phyloP scores from a whole-genome alignment of 2,797 vertebrate species.

The Cyprinodon diabolis region DNA sequence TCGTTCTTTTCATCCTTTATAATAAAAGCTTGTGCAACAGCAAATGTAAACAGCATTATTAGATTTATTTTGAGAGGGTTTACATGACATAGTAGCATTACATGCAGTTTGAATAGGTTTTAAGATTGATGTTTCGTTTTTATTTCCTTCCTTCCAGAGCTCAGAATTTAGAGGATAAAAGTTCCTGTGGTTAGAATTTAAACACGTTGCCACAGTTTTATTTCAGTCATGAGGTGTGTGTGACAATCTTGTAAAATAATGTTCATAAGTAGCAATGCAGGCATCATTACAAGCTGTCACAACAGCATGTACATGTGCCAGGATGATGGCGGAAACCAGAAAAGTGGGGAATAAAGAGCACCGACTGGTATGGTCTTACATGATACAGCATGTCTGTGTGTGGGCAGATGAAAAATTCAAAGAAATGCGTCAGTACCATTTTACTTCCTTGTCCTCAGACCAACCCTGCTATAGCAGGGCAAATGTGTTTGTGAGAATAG shows the following conservation, averaged over 20 bases:
- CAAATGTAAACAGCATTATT: not conserved
- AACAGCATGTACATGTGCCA: constrained; percentile 12
- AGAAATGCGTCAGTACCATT: constrained; percentile 29
- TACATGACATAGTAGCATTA: too few relatives aligned
- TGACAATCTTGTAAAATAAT: constrained; percentile 1
- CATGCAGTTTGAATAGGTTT: not conserved
- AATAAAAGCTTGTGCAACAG: not conserved
- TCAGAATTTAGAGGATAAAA: constrained; percentile 1
- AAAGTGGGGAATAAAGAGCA: not conserved
- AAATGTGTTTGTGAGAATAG: constrained; percentile 14
- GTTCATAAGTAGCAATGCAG: not conserved
- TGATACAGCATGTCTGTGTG: constrained; percentile 32
- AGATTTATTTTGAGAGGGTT: not conserved
- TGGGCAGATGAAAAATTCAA: constrained; percentile 38
- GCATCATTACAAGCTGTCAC: constrained; percentile 5
- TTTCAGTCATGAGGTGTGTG: not conserved
- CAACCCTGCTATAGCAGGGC: constrained; percentile 1
- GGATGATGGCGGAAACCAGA: not conserved
- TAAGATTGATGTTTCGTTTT: not conserved
- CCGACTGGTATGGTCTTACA: constrained; percentile 24
- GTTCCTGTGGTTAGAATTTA: constrained; percentile 10
- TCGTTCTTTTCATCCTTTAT: not conserved
- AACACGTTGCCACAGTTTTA: constrained; percentile 8
- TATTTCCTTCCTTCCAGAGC: not conserved
- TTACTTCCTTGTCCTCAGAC: constrained; percentile 32